Evolutionary conservation across 2,888 invertebrate species (phyloP).

Genomic region (Ischnus inquisitorius): DNA sequence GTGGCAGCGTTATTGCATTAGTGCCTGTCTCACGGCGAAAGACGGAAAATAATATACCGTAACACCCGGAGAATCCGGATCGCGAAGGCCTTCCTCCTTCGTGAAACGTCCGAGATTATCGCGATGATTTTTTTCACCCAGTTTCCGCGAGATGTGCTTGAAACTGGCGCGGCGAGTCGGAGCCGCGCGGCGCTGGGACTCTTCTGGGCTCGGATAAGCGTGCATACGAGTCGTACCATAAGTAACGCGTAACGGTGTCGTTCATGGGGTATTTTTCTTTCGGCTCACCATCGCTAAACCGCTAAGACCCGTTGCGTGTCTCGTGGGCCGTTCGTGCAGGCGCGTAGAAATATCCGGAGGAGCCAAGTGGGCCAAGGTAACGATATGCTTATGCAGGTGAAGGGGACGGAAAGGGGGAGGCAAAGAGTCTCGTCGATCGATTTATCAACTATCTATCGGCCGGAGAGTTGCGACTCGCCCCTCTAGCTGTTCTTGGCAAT

Average conservation of each 20-base stretch:
- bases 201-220: conserved; percentile 1
- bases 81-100: conserved; percentile 24
- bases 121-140: conserved; percentile 60
- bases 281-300: conserved; percentile 52
- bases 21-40: conserved; percentile 1
- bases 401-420: background rate
- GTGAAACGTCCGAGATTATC: conserved; percentile 53
- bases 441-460: background rate
- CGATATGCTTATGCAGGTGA: conserved; percentile 10
- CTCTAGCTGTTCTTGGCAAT: background rate
- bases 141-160: conserved; percentile 17
- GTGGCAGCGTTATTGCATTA: conserved; percentile 1
- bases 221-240: conserved; percentile 4
- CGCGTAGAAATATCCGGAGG: conserved; percentile 43
- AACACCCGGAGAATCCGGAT: conserved; percentile 58
- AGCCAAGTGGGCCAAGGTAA: conserved; percentile 66
- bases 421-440: background rate
- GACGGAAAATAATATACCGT: conserved; percentile 58
- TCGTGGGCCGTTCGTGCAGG: conserved; percentile 1
- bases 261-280: conserved; percentile 34
- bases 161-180: conserved; percentile 13
- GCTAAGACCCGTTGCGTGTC: conserved; percentile 62
- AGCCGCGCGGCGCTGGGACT: conserved; percentile 12
- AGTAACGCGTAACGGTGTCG: conserved; percentile 61
- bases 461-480: background rate